Conservation (phyloP, 2,888 invertebrate genomes). For the Argyresthia goedartella region DNA sequence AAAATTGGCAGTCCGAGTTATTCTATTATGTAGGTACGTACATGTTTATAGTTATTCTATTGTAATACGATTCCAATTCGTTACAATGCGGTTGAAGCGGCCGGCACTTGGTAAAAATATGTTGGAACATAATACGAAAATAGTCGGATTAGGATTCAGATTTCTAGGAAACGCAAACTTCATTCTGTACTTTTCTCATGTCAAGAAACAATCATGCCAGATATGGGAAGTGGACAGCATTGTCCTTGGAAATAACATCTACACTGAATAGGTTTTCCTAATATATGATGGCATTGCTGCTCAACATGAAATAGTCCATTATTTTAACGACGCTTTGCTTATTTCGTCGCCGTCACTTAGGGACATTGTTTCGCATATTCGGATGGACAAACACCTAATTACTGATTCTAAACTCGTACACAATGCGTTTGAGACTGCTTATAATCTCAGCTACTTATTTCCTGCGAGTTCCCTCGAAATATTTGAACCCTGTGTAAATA, state of each 20-base stretch:
- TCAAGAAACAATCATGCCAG: no score
- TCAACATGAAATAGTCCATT: not conserved
- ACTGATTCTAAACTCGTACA: constrained; percentile 46
- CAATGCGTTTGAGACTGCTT: constrained; percentile 41
- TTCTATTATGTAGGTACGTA: no score
- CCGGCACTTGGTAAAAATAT: no score
- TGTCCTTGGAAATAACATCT: not conserved
- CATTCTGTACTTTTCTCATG: no score
- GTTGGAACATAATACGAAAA: no score
- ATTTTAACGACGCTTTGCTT: not conserved
- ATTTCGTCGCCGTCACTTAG: constrained; percentile 16
- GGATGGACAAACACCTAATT: constrained; percentile 55
- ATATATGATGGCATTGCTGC: not conserved
- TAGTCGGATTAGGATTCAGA: no score
- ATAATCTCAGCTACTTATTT: constrained; percentile 46
- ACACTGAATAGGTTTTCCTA: not conserved
- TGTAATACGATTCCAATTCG: no score
- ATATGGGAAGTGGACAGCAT: no score
- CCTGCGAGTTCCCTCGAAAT: not conserved
- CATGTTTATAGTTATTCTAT: no score
- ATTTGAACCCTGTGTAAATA: not conserved
- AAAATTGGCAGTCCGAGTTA: no score
- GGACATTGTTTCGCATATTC: constrained; percentile 23
- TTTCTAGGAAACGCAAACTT: no score
- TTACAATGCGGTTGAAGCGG: no score